These are phyloP conservation scores for Limnephilus auricula DNA, from an alignment of 2,888 invertebrate genomes.

Conservation along the genomic window DNA sequence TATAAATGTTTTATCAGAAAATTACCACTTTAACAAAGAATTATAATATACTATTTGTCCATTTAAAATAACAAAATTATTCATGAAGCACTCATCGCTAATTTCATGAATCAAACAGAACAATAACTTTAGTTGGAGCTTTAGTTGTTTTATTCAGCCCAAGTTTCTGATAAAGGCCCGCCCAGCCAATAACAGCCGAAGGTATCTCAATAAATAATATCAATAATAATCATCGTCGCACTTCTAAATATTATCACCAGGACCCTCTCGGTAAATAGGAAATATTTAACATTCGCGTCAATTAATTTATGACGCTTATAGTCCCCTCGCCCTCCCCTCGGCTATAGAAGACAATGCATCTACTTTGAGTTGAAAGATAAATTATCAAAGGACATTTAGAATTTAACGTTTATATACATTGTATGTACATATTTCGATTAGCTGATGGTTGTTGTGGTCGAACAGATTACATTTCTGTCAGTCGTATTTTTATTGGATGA, in stretches of 20 bases:
- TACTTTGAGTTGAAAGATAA: background rate
- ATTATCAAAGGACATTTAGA: background rate
- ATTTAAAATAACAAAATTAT: no score
- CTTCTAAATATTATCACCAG: slow-evolving; percentile 25
- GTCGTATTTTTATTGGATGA: no score
- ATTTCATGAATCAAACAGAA: background rate
- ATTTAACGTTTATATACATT: no score
- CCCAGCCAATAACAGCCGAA: background rate
- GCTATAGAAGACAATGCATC: background rate
- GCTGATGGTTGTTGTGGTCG: no score
- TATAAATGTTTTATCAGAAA: no score
- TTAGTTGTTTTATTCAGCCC: background rate
- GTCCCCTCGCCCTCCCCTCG: background rate
- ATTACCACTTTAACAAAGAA: no score
- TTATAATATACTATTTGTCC: no score
- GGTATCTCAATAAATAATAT: slow-evolving; percentile 43
- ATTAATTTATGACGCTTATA: slow-evolving; percentile 5
- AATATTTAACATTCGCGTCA: slow-evolving; percentile 7
- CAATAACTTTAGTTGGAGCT: slow-evolving; percentile 21
- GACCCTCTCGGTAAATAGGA: slow-evolving; percentile 17
- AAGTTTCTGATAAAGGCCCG: background rate
- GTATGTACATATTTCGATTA: background rate
- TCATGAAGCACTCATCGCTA: background rate
- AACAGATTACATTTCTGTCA: no score
- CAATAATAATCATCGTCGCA: slow-evolving; percentile 6